Conservation (phyloP, 2,888 invertebrate genomes). For the Cordylochernes scorpioides region DNA sequence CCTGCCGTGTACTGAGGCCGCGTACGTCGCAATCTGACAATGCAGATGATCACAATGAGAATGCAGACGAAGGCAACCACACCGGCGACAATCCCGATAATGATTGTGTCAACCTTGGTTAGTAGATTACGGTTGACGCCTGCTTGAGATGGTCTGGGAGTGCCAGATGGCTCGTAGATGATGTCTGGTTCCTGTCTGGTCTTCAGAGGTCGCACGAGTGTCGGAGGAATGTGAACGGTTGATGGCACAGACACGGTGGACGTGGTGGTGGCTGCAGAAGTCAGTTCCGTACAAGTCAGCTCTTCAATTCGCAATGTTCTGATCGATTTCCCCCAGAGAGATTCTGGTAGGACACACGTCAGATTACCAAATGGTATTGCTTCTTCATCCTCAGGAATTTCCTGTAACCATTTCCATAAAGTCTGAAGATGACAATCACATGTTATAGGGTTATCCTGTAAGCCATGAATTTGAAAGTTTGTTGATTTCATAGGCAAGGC, state of each 20-base stretch:
- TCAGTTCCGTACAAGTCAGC: constrained; percentile 37
- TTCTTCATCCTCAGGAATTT: constrained; percentile 17
- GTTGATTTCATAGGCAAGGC: constrained; percentile 42
- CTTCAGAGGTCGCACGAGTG: constrained; percentile 21
- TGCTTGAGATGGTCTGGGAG: constrained; percentile 7
- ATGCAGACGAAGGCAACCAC: constrained; percentile 72
- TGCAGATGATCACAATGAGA: constrained; percentile 55
- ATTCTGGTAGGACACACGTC: constrained; percentile 38
- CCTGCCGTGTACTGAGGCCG: constrained; percentile 34
- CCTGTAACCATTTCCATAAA: constrained; percentile 40
- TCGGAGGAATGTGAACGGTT: constrained; percentile 11
- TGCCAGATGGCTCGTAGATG: constrained; percentile 28
- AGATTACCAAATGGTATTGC: too few species aligned
- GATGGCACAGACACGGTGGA: too few species aligned
- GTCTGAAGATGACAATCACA: constrained; percentile 62
- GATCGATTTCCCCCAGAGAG: constrained; percentile 37
- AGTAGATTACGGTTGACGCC: constrained; percentile 20
- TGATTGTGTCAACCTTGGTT: constrained; percentile 65
- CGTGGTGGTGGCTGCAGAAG: constrained; percentile 18
- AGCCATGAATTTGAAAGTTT: constrained; percentile 41
- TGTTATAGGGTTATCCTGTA: constrained; percentile 48
- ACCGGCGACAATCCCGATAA: constrained; percentile 76
- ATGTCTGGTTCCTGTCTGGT: constrained; percentile 32
- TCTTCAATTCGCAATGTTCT: constrained; percentile 52
- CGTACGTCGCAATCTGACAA: constrained; percentile 36